These are phyloP conservation scores for Atherinosoma microstoma DNA, from an alignment of 2,797 vertebrate species.

Conservation along the genomic window DNA sequence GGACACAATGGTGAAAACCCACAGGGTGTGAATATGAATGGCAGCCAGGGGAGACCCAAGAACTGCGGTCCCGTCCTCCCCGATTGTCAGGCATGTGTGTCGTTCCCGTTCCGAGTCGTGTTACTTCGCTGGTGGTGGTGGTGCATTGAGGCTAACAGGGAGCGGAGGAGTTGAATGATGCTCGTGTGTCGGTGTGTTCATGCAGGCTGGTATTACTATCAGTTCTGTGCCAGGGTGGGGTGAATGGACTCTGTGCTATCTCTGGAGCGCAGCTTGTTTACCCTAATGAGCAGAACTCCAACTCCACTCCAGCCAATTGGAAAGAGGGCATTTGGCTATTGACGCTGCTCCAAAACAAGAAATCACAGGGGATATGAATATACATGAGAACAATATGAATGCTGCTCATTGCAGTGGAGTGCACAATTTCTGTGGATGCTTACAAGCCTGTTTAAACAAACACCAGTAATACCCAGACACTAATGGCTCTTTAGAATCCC, in stretches of 20 bases:
- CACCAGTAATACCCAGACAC: slow-evolving; percentile 24
- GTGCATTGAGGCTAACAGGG: slow-evolving; percentile 50
- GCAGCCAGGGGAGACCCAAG: slow-evolving; percentile 34
- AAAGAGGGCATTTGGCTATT: slow-evolving; percentile 59
- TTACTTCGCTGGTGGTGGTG: slow-evolving; percentile 41
- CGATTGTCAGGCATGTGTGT: slow-evolving; percentile 18
- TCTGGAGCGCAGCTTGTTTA: slow-evolving; percentile 78
- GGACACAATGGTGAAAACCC: slow-evolving; percentile 55
- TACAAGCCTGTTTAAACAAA: slow-evolving; percentile 36
- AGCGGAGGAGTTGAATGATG: slow-evolving; percentile 50
- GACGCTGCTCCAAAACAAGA: slow-evolving; percentile 48
- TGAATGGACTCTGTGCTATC: slow-evolving; percentile 74
- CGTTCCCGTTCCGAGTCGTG: slow-evolving; percentile 45
- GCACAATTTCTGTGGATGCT: slow-evolving; percentile 39
- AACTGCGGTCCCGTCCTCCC: slow-evolving; percentile 30
- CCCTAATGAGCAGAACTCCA: slow-evolving; percentile 71
- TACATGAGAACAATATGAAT: slow-evolving; percentile 49
- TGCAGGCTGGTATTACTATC: slow-evolving; percentile 60
- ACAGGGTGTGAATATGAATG: slow-evolving; percentile 49
- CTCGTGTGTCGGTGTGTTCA: slow-evolving; percentile 48
- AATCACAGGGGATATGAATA: slow-evolving; percentile 51
- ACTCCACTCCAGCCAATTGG: slow-evolving; percentile 59
- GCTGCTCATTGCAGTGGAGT: slow-evolving; percentile 30
- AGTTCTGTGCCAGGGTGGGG: slow-evolving; percentile 64
- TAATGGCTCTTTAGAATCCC: slow-evolving; percentile 33